Base-by-base conservation (phyloP, 2,888 invertebrate genomes). In the Lasioglossum leucozonium region DNA sequence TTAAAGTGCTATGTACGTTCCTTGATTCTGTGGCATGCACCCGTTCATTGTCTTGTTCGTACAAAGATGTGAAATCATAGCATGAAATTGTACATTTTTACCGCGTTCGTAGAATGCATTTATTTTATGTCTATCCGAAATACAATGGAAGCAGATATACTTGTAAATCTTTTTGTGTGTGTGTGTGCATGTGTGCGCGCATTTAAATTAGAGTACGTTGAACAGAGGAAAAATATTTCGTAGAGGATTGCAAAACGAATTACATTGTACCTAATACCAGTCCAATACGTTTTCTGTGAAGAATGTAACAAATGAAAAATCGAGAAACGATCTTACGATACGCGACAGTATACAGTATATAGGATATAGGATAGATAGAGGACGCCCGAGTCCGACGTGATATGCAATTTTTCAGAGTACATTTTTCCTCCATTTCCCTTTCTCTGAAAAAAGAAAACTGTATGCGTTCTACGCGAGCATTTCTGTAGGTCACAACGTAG, bases 1-100 rank as follows among this genome's bases (percentile, higher is more conserved):
- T 51, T 51, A 69, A 44, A 8, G 11, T 30, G 76, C 62, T 77
- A 51, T 47, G 80, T 80, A 74, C 58, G 18, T 65, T 65, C 34
- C 18, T 72, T 79, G 8, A 58, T 2, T 72, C 16, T 26, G 72
- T 47, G 51, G 22, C 55, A 69, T 44, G 65, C 13, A 16, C 40
- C 18, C 34, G 51, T 72, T 72, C n/a, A 40, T 34, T 51, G 26
- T 72, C 37, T 67, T 13, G 2, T 81, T 62, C 10, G 34, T 5
- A n/a, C 30, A 37, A 26, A 13, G 18, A 3, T 69, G 13, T 26
- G 37, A 47, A 67, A 26, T 58, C 58, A 26, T 55, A 11, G 18
- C 18, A 11, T 76, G 51, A 16, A 37, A 34, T 55, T 55, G 55
- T 55, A 55, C n/a, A n/a, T 55, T n/a, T 55, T 4, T 4, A 55